A percentile compares a stretch with the other conserved stretches of the same genome.
phyloP scores from a whole-genome alignment of 1,140 invertebrate genomes.

The Oryzaephilus surinamensis region DNA sequence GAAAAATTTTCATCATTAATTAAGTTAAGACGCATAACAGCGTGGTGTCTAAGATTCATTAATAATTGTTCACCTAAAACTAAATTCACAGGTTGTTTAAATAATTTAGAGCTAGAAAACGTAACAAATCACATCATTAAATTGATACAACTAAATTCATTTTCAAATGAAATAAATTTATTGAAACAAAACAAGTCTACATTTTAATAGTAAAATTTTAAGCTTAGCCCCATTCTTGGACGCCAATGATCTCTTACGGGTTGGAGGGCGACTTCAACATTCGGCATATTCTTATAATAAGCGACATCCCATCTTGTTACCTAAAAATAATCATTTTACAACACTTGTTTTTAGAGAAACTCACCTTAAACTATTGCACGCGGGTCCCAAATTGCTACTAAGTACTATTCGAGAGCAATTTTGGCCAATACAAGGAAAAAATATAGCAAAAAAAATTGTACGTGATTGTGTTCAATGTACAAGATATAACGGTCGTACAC shows the following conservation, averaged over 20 bases:
- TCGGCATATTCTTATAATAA: constrained; percentile 10
- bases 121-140: constrained; percentile 5
- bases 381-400: constrained; percentile 20
- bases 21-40: constrained; percentile 4
- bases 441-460: constrained; percentile 11
- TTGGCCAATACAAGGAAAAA: constrained; percentile 17
- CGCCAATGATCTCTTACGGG: constrained; percentile 17
- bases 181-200: constrained; percentile 6
- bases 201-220: constrained; percentile 8
- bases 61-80: constrained; percentile 2
- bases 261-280: constrained; percentile 22
- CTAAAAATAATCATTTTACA: constrained; percentile 11
- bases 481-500: constrained; percentile 12
- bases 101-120: constrained; percentile 1
- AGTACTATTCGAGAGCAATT: constrained; percentile 12
- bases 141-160: constrained; percentile 8
- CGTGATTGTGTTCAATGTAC: constrained; percentile 18
- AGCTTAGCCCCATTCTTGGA: constrained; percentile 19
- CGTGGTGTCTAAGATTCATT: constrained; percentile 6
- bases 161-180: constrained; percentile 7
- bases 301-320: constrained; percentile 15
- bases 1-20: constrained; percentile 9
- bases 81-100: neutral
- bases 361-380: constrained; percentile 22
- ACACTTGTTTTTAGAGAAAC: constrained; percentile 10